Evolutionary conservation across 2,113 vertebrate genomes (phyloP).

Genomic region (Mesembrinibis cayennensis): DNA sequence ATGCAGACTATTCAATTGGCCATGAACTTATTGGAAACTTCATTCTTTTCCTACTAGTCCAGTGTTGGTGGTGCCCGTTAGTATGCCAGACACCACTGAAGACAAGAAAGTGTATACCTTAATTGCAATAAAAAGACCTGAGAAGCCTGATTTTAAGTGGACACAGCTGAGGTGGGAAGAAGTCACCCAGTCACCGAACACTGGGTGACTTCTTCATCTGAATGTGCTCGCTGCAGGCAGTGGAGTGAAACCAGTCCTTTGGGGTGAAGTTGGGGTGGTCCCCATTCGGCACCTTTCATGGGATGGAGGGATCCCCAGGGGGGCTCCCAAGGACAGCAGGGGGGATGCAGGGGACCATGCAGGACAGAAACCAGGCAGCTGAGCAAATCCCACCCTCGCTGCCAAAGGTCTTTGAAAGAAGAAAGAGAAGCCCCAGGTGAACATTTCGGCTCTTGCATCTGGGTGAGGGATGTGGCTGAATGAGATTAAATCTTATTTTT

Average conservation of each 20-base stretch:
- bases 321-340: not conserved
- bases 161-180: not conserved
- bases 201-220: not conserved
- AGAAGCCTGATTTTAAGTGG: not conserved
- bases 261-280: not conserved
- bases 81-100: not conserved
- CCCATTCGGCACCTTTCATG: not conserved
- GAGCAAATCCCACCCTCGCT: no score
- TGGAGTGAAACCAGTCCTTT: not conserved
- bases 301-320: not conserved
- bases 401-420: not conserved
- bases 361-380: not conserved
- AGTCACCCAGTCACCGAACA: not conserved
- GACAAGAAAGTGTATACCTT: not conserved
- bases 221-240: not conserved
- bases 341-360: no score
- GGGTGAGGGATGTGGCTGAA: not conserved
- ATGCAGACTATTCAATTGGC: not conserved
- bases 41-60: not conserved
- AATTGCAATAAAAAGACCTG: no score
- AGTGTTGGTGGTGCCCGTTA: not conserved
- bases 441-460: fast-evolving
- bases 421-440: not conserved
- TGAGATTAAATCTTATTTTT: not conserved
- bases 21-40: not conserved